A percentile compares a stretch with the other conserved stretches of the same genome.
phyloP scores from a whole-genome alignment of 2,797 vertebrate species.

The Intellagama lesueurii region DNA sequence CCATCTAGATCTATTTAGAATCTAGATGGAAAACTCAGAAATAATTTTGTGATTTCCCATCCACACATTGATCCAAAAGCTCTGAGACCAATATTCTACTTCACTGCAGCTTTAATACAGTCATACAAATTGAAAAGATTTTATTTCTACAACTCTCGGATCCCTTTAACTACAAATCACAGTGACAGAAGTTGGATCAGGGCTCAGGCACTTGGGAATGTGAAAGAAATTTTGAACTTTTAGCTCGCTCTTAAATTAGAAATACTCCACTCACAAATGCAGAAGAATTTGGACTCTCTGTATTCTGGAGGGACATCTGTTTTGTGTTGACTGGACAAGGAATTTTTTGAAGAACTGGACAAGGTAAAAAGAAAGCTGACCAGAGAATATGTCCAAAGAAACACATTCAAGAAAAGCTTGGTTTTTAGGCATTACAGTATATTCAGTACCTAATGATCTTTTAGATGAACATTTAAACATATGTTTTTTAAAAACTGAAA shows the following conservation, averaged over 20 bases:
- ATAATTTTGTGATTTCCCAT: neutral
- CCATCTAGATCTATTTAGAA: neutral
- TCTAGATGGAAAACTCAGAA: neutral
- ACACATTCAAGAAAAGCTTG: constrained; percentile 15
- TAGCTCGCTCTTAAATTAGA: constrained; percentile 40
- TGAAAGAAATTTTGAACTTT: constrained; percentile 40
- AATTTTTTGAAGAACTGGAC: constrained; percentile 21
- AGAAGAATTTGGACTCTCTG: constrained; percentile 25
- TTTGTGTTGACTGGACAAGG: constrained; percentile 30
- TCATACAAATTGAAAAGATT: neutral
- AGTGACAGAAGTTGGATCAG: constrained; percentile 17
- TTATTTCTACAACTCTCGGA: neutral
- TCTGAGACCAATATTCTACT: neutral
- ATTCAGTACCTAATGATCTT: neutral
- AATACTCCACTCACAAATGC: constrained; percentile 17
- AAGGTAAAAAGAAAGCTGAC: constrained; percentile 32
- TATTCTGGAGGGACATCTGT: constrained; percentile 43
- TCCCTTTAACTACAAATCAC: constrained; percentile 26
- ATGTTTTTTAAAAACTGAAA: neutral
- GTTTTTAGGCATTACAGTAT: constrained; percentile 32
- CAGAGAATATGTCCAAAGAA: constrained; percentile 31
- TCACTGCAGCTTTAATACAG: neutral
- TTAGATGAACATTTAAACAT: neutral
- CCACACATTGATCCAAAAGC: neutral
- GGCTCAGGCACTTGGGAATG: constrained; percentile 29